phyloP scores from a whole-genome alignment of 92 coral and sea anemone species.

The Scolanthus callimorphus region DNA sequence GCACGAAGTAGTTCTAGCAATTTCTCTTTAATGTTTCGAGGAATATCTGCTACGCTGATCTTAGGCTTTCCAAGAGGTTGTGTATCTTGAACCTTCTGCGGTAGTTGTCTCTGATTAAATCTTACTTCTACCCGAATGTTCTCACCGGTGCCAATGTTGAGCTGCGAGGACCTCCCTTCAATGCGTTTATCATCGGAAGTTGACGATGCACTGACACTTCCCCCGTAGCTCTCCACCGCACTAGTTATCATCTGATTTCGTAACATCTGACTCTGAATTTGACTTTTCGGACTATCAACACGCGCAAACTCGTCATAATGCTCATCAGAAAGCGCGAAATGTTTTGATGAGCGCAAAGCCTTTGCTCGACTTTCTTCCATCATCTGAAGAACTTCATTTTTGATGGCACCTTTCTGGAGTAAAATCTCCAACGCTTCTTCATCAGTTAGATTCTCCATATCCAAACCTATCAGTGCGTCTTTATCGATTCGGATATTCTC shows the following conservation, averaged over 20 bases:
- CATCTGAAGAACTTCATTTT: background rate
- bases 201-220: background rate
- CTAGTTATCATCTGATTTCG: background rate
- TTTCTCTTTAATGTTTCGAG: slow-evolving; percentile 14
- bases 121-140: background rate
- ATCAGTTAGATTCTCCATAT: slow-evolving; percentile 18
- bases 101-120: background rate
- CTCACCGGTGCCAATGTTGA: background rate
- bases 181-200: background rate
- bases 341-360: slow-evolving; percentile 24
- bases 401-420: slow-evolving; percentile 5
- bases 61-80: background rate
- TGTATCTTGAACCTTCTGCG: background rate
- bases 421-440: slow-evolving; percentile 13
- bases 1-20: slow-evolving; percentile 12
- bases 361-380: slow-evolving; percentile 8
- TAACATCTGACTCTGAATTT: background rate
- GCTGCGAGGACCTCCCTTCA: background rate
- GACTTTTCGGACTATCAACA: background rate
- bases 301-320: slow-evolving; percentile 58
- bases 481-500: slow-evolving; percentile 3
- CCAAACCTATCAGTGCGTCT: slow-evolving; percentile 6
- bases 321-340: slow-evolving; percentile 38
- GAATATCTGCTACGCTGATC: slow-evolving; percentile 14
- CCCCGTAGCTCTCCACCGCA: background rate